phyloP scores from a whole-genome alignment of 2,113 vertebrate genomes.

The Erythrolamprus reginae region DNA sequence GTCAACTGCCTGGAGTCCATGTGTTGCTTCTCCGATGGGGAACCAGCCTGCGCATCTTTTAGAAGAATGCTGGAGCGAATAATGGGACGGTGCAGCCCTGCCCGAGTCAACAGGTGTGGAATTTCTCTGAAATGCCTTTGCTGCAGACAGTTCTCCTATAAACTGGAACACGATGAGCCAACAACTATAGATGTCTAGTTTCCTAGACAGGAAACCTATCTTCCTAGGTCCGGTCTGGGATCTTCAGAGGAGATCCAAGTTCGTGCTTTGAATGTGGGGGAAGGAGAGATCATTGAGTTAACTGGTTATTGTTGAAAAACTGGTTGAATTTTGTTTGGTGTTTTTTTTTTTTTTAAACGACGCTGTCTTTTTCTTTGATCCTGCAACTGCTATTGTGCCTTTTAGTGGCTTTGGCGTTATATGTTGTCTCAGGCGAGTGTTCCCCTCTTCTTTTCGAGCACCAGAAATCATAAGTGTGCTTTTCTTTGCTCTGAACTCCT shows the following conservation, averaged over 20 bases:
- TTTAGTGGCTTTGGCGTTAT: not conserved
- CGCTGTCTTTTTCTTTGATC: not conserved
- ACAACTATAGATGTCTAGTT: slow-evolving; percentile 61
- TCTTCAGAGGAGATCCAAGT: slow-evolving; percentile 29
- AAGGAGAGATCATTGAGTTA: not conserved
- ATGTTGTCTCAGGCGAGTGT: not conserved
- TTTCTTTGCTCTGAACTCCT: not conserved
- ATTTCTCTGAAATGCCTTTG: slow-evolving; percentile 77
- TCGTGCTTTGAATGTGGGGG: slow-evolving; percentile 32
- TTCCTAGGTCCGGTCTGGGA: slow-evolving; percentile 35
- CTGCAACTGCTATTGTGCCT: not conserved
- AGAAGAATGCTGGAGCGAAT: slow-evolving; percentile 87
- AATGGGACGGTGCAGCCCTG: slow-evolving; percentile 77
- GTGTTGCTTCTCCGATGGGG: slow-evolving; percentile 92
- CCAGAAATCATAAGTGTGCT: not conserved
- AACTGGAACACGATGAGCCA: slow-evolving; percentile 70
- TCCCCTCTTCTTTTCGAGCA: not conserved
- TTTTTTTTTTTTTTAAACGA: not conserved
- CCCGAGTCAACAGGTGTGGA: slow-evolving; percentile 81
- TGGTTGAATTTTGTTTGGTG: not conserved
- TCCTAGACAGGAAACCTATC: slow-evolving; percentile 42
- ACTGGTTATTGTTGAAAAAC: not conserved
- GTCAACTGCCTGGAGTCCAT: slow-evolving; percentile 97
- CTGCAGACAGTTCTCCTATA: slow-evolving; percentile 74
- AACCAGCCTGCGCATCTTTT: slow-evolving; percentile 84